A percentile compares a stretch with the other conserved stretches of the same genome.
These are phyloP conservation scores for Panurus biarmicus DNA, from an alignment of 2,113 vertebrate species.

Conservation along the genomic window DNA sequence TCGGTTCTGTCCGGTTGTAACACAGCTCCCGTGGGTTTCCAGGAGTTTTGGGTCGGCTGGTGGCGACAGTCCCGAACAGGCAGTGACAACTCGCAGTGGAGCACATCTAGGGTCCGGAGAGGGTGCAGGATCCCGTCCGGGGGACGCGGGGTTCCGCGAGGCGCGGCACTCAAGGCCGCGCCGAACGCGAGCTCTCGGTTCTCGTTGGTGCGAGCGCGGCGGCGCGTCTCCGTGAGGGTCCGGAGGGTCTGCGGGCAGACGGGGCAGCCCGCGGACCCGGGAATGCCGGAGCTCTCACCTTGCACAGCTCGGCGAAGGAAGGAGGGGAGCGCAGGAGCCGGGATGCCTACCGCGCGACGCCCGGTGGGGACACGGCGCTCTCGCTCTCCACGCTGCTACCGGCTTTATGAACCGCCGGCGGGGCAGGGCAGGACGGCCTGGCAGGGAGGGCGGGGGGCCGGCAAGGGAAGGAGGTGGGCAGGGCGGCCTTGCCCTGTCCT, in stretches of 20 bases:
- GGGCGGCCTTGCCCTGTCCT: neutral
- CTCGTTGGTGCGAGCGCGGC: slow-evolving; percentile 63
- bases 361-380: slow-evolving; percentile 52
- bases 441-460: neutral
- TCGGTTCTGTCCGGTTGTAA: neutral
- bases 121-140: neutral
- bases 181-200: neutral
- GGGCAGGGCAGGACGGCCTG: neutral
- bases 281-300: slow-evolving; percentile 57
- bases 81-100: neutral
- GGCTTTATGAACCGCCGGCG: neutral
- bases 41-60: neutral
- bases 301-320: slow-evolving; percentile 70
- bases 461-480: neutral
- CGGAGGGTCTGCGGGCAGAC: neutral
- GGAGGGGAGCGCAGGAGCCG: neutral
- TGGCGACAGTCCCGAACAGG: neutral
- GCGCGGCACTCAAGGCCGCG: neutral
- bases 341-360: neutral
- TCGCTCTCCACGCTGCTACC: neutral
- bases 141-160: neutral
- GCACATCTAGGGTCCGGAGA: neutral
- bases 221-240: slow-evolving; percentile 75
- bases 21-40: neutral
- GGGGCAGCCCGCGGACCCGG: fast-evolving